Base-by-base conservation (phyloP, 2,797 vertebrate genomes). In the Lithobates pipiens region DNA sequence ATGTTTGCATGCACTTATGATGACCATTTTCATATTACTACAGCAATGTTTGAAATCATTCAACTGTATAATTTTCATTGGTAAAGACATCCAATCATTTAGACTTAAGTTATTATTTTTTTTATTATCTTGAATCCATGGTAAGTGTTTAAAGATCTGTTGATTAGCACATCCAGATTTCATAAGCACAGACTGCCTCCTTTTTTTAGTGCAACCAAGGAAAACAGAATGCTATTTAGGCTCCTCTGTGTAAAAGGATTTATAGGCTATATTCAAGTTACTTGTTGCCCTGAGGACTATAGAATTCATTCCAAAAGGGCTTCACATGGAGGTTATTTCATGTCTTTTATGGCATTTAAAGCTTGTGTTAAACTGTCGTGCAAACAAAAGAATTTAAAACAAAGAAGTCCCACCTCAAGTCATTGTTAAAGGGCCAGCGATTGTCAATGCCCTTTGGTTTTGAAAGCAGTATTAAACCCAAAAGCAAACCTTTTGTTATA, bases 201-300 rank as follows among this genome's bases (percentile, higher is more conserved):
- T 70, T 77, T 77, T 32, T 18, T 54, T 15, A 18, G 42, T 65
- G 76, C 34, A 42, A 36, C 76, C 23, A 25, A 16, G 42, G 36
- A 39, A 77, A 32, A 42, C 10, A 77, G 34, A 61, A 77, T 39
- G 76, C 76, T 16, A 36, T 65, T 77, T 77, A 10, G 61, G 61
- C 36, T 15, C 36, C 5, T 77, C 25, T 77, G 76, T 77, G 57
- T 39, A 57, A 63, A 76, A 61, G 39, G 54, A 63, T n/a, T 15
- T 39, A 39, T 50, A 39, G 18, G 42, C 11, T 9, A 25, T 42
- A 65, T 42, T 65, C 57, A 25, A 65, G 23, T n/a, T 65, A 65
- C 76, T 70, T 70, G 77, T 34, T 36, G 29, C 78, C 77, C 46
- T 39, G 63, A 69, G 77, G 63, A 69, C 63, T 70, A 57, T 80